phyloP scores from a whole-genome alignment of 2,888 invertebrate species.

The Noctua janthe region DNA sequence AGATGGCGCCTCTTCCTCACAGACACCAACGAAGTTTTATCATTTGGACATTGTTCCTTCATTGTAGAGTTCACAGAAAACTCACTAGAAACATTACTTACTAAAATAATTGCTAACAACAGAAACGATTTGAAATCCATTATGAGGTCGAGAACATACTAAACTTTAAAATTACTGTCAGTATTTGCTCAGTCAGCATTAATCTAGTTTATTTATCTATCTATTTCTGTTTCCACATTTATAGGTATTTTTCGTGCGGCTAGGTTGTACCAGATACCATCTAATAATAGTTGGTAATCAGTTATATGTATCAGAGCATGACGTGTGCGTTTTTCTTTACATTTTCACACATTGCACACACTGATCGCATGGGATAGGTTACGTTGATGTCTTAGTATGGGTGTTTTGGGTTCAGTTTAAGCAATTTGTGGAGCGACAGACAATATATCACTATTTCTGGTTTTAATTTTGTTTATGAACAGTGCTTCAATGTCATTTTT shows the following conservation, averaged over 20 bases:
- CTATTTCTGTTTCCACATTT: not conserved
- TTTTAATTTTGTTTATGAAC: not conserved
- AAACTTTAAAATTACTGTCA: not conserved
- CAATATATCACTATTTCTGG: not conserved
- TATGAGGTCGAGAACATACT: not conserved
- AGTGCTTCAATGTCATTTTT: not conserved
- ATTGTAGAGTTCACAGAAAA: slow-evolving; percentile 25
- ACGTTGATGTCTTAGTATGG: slow-evolving; percentile 29
- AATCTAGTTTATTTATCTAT: not conserved
- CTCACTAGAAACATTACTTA: slow-evolving; percentile 33
- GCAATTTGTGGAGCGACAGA: not conserved
- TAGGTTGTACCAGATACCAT: slow-evolving; percentile 18
- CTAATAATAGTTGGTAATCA: slow-evolving; percentile 43
- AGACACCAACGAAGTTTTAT: slow-evolving; percentile 66
- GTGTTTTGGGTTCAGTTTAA: slow-evolving; percentile 9
- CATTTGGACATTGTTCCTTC: slow-evolving; percentile 71
- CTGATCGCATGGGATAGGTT: slow-evolving; percentile 23
- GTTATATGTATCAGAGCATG: slow-evolving; percentile 44
- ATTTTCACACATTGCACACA: slow-evolving; percentile 39
- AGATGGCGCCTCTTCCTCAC: slow-evolving; percentile 75
- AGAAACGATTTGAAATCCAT: slow-evolving; percentile 30
- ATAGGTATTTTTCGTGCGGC: slow-evolving; percentile 23
- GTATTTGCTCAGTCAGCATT: not conserved
- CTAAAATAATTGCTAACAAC: slow-evolving; percentile 35
- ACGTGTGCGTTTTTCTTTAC: slow-evolving; percentile 36